Conservation (phyloP, 1,140 invertebrate species). For the Alviniconcha marisindica region DNA sequence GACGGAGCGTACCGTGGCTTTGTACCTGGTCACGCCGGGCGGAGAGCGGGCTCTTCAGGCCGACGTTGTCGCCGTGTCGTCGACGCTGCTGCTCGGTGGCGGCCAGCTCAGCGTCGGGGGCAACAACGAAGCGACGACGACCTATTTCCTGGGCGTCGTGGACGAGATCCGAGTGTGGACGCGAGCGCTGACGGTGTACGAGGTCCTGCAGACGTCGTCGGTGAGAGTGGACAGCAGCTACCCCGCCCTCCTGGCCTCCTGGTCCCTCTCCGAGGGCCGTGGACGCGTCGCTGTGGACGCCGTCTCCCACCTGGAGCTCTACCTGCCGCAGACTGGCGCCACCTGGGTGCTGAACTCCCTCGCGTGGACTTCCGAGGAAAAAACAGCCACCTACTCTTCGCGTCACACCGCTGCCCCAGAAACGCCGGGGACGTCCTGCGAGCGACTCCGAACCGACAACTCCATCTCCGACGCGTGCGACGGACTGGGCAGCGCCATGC, state of each 20-base stretch:
- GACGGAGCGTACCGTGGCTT: background rate
- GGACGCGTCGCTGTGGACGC: conserved; percentile 41
- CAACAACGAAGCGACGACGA: conserved; percentile 39
- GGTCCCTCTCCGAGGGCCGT: conserved; percentile 48
- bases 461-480: conserved; percentile 36
- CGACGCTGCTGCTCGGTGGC: background rate
- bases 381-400: background rate
- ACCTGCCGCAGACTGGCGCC: conserved; percentile 18
- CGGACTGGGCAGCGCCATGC: conserved; percentile 42
- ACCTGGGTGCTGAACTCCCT: conserved; percentile 16
- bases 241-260: conserved; percentile 40
- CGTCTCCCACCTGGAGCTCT: conserved; percentile 13
- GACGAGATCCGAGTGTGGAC: conserved; percentile 51
- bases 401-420: conserved; percentile 23
- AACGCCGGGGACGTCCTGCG: conserved; percentile 26
- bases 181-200: conserved; percentile 39
- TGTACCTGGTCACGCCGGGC: background rate
- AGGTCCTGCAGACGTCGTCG: conserved; percentile 39
- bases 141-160: conserved; percentile 46
- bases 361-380: background rate
- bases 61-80: conserved; percentile 2
- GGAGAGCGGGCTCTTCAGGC: background rate
- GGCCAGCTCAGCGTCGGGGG: conserved; percentile 43
- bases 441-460: conserved; percentile 31
- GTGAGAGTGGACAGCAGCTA: conserved; percentile 38